Evolutionary conservation across 2,797 vertebrate genomes (phyloP).

Genomic region (Dendrocincla tyrannina): DNA sequence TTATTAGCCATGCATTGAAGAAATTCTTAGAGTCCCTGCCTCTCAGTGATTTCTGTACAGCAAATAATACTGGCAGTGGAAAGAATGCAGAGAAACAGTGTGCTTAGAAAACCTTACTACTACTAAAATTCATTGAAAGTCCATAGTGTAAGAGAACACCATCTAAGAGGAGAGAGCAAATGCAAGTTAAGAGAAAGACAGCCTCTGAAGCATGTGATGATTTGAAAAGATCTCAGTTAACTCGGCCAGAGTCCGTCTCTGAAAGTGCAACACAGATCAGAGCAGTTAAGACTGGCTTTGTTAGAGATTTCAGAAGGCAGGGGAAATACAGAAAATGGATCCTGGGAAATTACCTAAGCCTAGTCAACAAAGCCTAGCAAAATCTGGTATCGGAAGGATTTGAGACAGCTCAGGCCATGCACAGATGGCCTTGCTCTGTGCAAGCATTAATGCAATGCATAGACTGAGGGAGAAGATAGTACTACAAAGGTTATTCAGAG

Average conservation of each 20-base stretch:
- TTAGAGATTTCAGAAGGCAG: neutral
- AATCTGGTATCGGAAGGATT: neutral
- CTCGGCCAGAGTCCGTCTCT: neutral
- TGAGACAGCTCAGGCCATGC: neutral
- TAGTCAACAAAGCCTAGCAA: neutral
- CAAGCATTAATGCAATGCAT: neutral
- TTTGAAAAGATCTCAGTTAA: neutral
- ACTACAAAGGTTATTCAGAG: neutral
- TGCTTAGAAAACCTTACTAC: neutral
- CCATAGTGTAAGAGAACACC: neutral
- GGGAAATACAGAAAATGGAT: neutral
- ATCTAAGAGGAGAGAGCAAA: neutral
- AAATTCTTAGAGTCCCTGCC: neutral
- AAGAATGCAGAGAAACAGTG: neutral
- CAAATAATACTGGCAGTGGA: neutral
- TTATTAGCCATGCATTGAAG: neutral
- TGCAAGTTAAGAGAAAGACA: neutral
- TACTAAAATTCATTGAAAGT: neutral
- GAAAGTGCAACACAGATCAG: neutral
- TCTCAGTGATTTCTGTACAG: neutral
- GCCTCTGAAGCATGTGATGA: neutral
- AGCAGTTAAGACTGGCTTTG: neutral
- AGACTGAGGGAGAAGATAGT: neutral
- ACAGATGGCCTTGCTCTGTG: neutral
- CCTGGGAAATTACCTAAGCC: neutral